Percentiles rank a stretch among this genome's conserved stretches.
Conservation (phyloP, 2,113 vertebrate genomes). For the Phocoena phocoena region DNA sequence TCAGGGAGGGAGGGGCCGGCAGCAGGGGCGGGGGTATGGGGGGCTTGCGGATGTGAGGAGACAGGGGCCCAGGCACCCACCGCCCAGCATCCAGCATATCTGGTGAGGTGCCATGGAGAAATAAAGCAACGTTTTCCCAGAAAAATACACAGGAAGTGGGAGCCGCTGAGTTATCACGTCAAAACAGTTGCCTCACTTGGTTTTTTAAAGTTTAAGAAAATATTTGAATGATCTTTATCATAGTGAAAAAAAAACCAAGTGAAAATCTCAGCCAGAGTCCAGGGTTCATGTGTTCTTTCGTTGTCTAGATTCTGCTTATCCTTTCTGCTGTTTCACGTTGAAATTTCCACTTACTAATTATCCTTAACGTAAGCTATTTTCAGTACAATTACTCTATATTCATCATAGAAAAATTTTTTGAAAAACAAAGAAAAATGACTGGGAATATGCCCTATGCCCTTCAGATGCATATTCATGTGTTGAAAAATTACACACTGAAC, state of each 20-base stretch:
- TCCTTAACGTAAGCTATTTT: background rate
- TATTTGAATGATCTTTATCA: background rate
- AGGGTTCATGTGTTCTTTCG: background rate
- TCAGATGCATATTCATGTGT: background rate
- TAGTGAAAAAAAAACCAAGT: background rate
- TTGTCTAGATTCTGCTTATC: background rate
- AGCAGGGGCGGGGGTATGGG: no score
- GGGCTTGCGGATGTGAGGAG: no score
- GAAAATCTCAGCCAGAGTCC: background rate
- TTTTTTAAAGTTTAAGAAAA: background rate
- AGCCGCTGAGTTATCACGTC: background rate
- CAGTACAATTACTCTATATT: background rate
- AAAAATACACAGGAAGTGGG: background rate
- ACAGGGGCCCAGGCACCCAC: accelerated
- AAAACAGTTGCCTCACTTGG: background rate
- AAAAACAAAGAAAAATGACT: background rate
- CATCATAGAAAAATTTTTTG: background rate
- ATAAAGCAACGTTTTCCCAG: no score
- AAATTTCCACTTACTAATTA: background rate
- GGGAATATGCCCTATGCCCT: no score
- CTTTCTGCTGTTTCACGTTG: background rate
- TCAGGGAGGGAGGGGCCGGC: background rate
- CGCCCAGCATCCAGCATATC: accelerated
- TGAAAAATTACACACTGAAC: background rate
- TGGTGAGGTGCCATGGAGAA: background rate